These are phyloP conservation scores for Hemaris fuciformis DNA, from an alignment of 2,888 invertebrate genomes.

Conservation along the genomic window DNA sequence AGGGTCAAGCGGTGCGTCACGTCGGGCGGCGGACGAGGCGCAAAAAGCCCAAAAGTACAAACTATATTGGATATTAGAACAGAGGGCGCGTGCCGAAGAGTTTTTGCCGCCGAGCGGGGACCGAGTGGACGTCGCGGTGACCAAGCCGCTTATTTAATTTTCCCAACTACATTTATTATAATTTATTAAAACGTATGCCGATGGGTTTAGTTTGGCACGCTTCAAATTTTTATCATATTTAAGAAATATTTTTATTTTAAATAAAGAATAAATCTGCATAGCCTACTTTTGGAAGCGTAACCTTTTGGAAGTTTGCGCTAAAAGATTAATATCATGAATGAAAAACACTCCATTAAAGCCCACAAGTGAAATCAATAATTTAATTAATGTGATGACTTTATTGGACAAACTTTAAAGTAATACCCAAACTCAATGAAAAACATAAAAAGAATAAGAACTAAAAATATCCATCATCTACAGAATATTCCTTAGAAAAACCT, in stretches of 20 bases:
- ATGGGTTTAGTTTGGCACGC: neutral
- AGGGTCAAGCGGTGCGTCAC: constrained; percentile 76
- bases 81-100: constrained; percentile 69
- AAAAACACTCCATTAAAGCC: too few relatives aligned
- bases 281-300: too few relatives aligned
- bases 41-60: constrained; percentile 71
- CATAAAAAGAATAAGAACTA: too few relatives aligned
- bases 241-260: neutral
- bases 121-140: constrained; percentile 34
- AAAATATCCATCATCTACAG: too few relatives aligned
- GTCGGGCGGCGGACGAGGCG: constrained; percentile 45
- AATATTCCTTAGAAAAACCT: too few relatives aligned
- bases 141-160: constrained; percentile 57
- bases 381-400: too few relatives aligned
- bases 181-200: constrained; percentile 7
- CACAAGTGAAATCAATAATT: too few relatives aligned
- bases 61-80: constrained; percentile 80
- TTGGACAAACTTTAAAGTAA: too few relatives aligned
- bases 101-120: constrained; percentile 50
- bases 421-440: too few relatives aligned
- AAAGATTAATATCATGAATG: too few relatives aligned
- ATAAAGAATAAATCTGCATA: too few relatives aligned
- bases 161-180: constrained; percentile 34
- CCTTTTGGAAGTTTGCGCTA: too few relatives aligned
- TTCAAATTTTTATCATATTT: neutral